A percentile compares a stretch with the other conserved stretches of the same genome.
Conservation (phyloP, 2,888 invertebrate genomes). For the Erebia aethiops region DNA sequence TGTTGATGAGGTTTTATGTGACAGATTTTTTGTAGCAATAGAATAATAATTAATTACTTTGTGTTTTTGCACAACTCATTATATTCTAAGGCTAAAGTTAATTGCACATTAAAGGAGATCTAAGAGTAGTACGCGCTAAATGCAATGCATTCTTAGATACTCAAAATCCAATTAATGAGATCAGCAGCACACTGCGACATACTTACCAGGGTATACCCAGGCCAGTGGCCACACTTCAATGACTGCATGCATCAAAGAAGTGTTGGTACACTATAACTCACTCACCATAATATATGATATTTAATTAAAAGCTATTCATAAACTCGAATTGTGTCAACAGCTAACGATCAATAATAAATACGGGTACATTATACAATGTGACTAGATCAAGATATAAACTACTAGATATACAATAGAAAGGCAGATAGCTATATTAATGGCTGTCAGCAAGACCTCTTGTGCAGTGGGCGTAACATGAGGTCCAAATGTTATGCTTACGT, state of each 20-base stretch:
- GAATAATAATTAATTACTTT: slow-evolving; percentile 3
- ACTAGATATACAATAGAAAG: slow-evolving; percentile 36
- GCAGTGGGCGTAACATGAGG: slow-evolving; percentile 55
- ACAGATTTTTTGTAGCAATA: slow-evolving; percentile 32
- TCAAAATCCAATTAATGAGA: not conserved
- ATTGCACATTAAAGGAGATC: not conserved
- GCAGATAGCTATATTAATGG: slow-evolving; percentile 44
- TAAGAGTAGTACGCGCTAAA: not conserved
- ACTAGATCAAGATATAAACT: slow-evolving; percentile 22
- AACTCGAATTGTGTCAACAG: slow-evolving; percentile 6
- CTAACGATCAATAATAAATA: slow-evolving; percentile 3
- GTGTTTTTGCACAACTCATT: slow-evolving; percentile 7
- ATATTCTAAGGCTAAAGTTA: not conserved
- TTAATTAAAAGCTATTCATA: not conserved
- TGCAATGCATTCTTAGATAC: not conserved
- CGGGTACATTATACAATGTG: slow-evolving; percentile 12
- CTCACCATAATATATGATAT: not conserved
- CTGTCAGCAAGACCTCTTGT: slow-evolving; percentile 50
- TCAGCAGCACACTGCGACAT: too few species aligned
- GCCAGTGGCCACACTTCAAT: too few species aligned
- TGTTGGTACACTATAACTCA: not conserved
- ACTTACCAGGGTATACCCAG: too few species aligned
- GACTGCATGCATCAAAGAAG: too few species aligned
- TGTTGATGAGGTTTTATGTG: slow-evolving; percentile 31
- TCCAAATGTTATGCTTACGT: slow-evolving; percentile 52